Evolutionary conservation across 2,797 vertebrate species (phyloP), one percentile per base, ranked within the genome.

Genomic region (Etheostoma perlongum): DNA sequence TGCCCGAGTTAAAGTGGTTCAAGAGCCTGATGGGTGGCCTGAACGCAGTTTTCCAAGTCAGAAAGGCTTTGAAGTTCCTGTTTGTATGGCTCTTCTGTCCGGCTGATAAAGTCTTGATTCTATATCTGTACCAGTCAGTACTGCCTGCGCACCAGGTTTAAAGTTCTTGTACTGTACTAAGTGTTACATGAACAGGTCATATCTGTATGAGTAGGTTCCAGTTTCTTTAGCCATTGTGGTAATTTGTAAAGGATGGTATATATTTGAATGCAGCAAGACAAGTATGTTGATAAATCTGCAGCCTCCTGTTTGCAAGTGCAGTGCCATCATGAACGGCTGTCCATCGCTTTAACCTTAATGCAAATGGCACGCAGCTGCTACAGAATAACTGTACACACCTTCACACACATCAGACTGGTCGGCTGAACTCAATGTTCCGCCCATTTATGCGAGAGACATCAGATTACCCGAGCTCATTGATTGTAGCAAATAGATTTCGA

Each of bases 11-110:
- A 62, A 82, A 59, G 48, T 7, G n/a, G 58, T 65, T 62, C 62
- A 59, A 60, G 76, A 57, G 74, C 61, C 54, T 23, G 52, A 79
- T 58, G 84, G 78, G 83, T 78, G 82, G 85, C 27, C 85, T 54
- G n/a, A 79, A 40, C 8, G 46, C 55, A 60, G 69, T 81, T 71
- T 72, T 82, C 19, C 16, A 13, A 77, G 62, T 61, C 47, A 27
- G 72, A 79, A 13, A 55, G 36, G 55, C 86, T 92, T 89, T 90
- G 80, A 88, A 88, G 73, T 72, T 61, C 66, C 70, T 61, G 72
- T 60, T 84, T 21, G 67, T 59, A n/a, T 46, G 40, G 30, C 51
- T 67, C 69, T 76, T 21, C 5, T 33, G 58, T 76, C 62, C 53
- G 44, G 25, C 51, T 64, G n/a, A 82, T 84, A 30, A 79, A 84